Evolutionary conservation across 2,113 vertebrate genomes (phyloP), one percentile per base, ranked within the genome.

Genomic region (Paralichthys olivaceus): DNA sequence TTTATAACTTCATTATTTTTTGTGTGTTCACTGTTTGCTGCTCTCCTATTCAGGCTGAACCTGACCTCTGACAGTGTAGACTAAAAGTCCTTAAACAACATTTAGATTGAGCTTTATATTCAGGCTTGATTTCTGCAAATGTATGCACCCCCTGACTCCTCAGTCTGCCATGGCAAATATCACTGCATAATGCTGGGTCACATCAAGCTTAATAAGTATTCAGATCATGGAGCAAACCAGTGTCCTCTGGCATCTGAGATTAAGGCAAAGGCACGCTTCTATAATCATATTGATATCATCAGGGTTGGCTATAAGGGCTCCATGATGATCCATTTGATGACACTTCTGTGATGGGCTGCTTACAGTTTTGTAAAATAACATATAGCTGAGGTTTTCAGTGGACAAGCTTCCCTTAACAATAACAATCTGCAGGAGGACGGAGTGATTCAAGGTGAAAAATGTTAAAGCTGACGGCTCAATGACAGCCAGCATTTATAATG

Each of bases 91-190:
- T 26, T 15, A 28, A 51, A 55, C 20, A 0, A 55, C 9, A 37
- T 63, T 60, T 67, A 23, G 2, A 8, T 7, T 8, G 11, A 11
- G 0, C 28, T 22, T 49, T 37, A 15, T 8, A 37, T 34, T 65
- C 53, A 25, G 29, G 19, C 23, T 7, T 32, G 2, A 23, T 80
- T 37, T 62, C 34, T 32, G 29, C 19, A 70, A 67, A 58, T 49
- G 32, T 71, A 71, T 72, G 61, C 86, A 76, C 81, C 28, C 51
- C 34, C 5, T n/a, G 23, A 43, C 45, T 51, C 19, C 19, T 54
- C 22, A 3, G 9, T 53, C 13, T n/a, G 40, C 37, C 53, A 54
- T 22, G 25, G 25, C 37, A 28, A 73, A 71, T 47, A 69, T 73
- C 60, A 66, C 59, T 53, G 43, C 25, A n/a, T 2, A 28, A 62